Evolutionary conservation across 64 coral and sea anemone genomes (phyloP).

Genomic region (Stichodactyla mertensii): DNA sequence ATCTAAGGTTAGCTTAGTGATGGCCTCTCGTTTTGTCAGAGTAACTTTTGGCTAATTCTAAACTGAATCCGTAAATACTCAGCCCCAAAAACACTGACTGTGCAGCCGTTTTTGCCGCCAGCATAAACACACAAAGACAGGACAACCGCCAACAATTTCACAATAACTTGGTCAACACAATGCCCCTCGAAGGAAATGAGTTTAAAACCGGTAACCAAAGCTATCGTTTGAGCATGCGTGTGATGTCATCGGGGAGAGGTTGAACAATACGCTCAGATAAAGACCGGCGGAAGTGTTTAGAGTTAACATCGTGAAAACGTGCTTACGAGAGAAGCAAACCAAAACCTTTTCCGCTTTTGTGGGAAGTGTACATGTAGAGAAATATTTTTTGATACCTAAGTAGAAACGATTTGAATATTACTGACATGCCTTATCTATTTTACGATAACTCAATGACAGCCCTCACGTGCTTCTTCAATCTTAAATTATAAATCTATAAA

Average conservation of each 20-base stretch:
- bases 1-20: too few relatives aligned
- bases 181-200: neutral
- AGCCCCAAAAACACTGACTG: neutral
- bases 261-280: too few relatives aligned
- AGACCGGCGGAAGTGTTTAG: neutral
- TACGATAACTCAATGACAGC: too few relatives aligned
- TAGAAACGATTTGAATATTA: neutral
- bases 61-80: too few relatives aligned
- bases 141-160: neutral
- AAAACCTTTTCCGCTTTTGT: neutral
- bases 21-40: too few relatives aligned
- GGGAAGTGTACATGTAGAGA: neutral
- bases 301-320: neutral
- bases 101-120: neutral
- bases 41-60: too few relatives aligned
- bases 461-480: too few relatives aligned
- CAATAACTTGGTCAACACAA: neutral
- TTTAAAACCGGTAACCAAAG: neutral
- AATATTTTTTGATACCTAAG: neutral
- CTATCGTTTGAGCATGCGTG: neutral
- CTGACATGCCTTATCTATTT: too few relatives aligned
- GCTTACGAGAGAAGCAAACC: neutral
- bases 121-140: neutral
- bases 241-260: neutral
- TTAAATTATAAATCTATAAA: too few relatives aligned